phyloP scores from a whole-genome alignment of 2,113 vertebrate species.

The Labeo catla region DNA sequence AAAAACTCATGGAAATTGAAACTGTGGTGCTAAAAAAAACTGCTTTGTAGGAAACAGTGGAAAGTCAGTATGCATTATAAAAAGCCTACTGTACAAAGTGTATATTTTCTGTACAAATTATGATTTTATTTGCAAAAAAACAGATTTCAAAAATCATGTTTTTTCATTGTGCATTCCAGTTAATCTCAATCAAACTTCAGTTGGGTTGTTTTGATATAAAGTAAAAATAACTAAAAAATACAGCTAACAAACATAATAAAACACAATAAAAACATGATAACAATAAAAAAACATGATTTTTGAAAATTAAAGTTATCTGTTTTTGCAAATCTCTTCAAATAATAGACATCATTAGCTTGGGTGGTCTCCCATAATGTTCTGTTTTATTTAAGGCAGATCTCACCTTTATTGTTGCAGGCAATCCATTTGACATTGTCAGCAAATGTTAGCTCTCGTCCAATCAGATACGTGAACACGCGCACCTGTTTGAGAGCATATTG shows the following conservation, averaged over 20 bases:
- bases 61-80: neutral
- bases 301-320: too few species aligned
- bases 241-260: too few species aligned
- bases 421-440: slow-evolving; percentile 92
- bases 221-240: too few species aligned
- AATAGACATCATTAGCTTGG: neutral
- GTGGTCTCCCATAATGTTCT: neutral
- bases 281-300: too few species aligned
- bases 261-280: too few species aligned
- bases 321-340: too few species aligned
- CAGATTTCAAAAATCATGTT: too few species aligned
- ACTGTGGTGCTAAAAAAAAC: neutral
- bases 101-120: neutral
- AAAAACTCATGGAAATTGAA: neutral
- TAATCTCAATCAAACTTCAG: too few species aligned
- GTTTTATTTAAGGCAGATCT: slow-evolving; percentile 1
- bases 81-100: neutral
- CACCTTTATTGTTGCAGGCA: slow-evolving; percentile 96
- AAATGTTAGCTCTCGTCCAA: slow-evolving; percentile 93
- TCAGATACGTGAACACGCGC: slow-evolving; percentile 94
- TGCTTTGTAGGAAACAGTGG: neutral
- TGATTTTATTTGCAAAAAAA: too few species aligned
- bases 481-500: slow-evolving; percentile 75
- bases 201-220: too few species aligned
- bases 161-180: too few species aligned